Conservation (phyloP, 2,888 invertebrate genomes). For the Linnaemya vulpina region DNA sequence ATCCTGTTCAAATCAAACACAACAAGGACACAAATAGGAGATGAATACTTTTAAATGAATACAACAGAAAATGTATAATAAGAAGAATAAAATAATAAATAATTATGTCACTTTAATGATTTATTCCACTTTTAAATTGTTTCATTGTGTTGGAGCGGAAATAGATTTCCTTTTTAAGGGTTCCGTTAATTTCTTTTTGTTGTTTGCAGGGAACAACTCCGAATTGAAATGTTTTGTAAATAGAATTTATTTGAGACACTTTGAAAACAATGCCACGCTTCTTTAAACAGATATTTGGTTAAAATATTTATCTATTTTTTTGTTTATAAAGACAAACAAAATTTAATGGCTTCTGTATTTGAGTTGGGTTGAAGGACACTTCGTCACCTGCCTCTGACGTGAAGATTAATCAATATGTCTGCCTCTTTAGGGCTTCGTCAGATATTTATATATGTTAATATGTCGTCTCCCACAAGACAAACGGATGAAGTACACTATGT, state of each 20-base stretch:
- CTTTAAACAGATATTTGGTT: background rate
- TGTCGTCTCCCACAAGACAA: too few relatives aligned
- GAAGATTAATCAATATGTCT: too few relatives aligned
- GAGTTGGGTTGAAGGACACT: too few relatives aligned
- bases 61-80: too few relatives aligned
- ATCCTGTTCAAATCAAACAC: background rate
- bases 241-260: background rate
- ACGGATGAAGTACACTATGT: too few relatives aligned
- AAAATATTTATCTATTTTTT: background rate
- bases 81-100: slow-evolving; percentile 8
- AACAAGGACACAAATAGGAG: background rate
- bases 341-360: too few relatives aligned
- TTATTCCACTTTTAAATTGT: slow-evolving; percentile 5
- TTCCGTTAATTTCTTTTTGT: background rate
- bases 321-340: too few relatives aligned
- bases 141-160: background rate
- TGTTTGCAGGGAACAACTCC: background rate
- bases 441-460: too few relatives aligned
- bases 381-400: too few relatives aligned
- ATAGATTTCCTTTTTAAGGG: background rate
- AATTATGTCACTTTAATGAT: slow-evolving; percentile 12
- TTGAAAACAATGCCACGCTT: background rate
- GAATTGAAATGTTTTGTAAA: background rate
- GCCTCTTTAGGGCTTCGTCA: too few relatives aligned
- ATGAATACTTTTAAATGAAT: background rate